phyloP scores from a whole-genome alignment of 2,888 invertebrate genomes.

The Tuta absoluta region DNA sequence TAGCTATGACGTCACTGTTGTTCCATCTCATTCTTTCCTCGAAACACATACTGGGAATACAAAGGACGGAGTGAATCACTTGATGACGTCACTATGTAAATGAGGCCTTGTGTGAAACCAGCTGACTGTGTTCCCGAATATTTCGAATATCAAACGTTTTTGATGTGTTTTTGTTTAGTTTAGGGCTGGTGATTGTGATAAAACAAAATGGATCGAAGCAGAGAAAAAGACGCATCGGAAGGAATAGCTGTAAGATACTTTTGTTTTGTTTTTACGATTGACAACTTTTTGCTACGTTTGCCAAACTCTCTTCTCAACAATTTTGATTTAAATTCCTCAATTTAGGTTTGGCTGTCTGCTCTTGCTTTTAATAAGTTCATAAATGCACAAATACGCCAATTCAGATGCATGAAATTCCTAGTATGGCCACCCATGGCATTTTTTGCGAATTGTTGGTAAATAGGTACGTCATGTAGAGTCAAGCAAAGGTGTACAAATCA shows the following conservation, averaged over 20 bases:
- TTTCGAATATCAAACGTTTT: not conserved
- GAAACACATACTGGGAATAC: not conserved
- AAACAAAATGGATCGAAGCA: conserved; percentile 59
- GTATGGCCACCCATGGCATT: no score
- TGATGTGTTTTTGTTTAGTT: conserved; percentile 14
- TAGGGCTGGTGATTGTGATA: not conserved
- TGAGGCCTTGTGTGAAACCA: not conserved
- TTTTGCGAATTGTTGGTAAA: no score
- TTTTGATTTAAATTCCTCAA: not conserved
- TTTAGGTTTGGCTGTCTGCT: not conserved
- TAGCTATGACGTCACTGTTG: conserved; percentile 6
- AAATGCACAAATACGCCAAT: no score
- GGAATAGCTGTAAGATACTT: conserved; percentile 67
- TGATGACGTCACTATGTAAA: conserved; percentile 18
- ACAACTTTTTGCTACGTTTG: conserved; percentile 1
- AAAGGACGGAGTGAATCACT: conserved; percentile 7
- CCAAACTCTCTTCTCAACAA: not conserved
- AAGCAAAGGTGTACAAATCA: no score
- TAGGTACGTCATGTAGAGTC: no score
- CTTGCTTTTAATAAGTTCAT: no score
- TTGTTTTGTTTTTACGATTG: not conserved
- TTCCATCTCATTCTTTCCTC: not conserved
- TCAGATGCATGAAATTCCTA: no score
- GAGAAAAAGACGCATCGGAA: conserved; percentile 73
- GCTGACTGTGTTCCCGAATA: conserved; percentile 4